phyloP scores from a whole-genome alignment of 2,113 vertebrate species.

The Sphaerodactylus townsendi region DNA sequence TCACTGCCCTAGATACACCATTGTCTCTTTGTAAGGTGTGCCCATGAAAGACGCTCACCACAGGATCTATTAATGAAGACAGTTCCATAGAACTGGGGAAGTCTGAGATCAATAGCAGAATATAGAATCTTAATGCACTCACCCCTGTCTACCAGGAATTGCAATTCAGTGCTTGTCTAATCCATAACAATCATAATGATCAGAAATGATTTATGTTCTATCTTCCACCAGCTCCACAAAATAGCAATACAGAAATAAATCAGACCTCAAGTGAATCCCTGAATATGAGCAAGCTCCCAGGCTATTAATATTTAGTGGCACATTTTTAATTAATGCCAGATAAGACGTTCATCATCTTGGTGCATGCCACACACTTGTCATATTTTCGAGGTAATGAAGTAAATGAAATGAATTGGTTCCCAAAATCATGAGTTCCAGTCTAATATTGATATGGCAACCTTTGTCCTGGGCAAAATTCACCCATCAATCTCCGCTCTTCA shows the following conservation, averaged over 20 bases:
- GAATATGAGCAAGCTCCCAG: conserved; percentile 60
- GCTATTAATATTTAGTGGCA: conserved; percentile 75
- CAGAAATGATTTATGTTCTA: conserved; percentile 44
- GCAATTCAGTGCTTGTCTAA: neutral
- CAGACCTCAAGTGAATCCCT: conserved; percentile 47
- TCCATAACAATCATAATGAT: conserved; percentile 32
- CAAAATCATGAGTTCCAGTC: conserved; percentile 10
- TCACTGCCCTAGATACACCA: too few species aligned
- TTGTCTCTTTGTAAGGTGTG: too few species aligned
- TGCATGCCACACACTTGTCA: conserved; percentile 62
- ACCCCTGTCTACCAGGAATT: neutral
- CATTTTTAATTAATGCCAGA: conserved; percentile 66
- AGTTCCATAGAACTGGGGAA: too few species aligned
- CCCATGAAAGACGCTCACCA: too few species aligned
- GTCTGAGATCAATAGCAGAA: neutral
- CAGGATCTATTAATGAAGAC: neutral
- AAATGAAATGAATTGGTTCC: conserved; percentile 42
- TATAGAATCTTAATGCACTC: neutral
- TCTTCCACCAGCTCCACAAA: conserved; percentile 16
- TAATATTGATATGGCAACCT: neutral
- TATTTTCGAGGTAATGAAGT: conserved; percentile 46
- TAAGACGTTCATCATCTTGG: conserved; percentile 50
- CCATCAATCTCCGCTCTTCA: neutral
- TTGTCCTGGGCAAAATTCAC: neutral
- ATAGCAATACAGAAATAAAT: conserved; percentile 44